A percentile compares a stretch with the other conserved stretches of the same genome.
Conservation (phyloP, 1,140 invertebrate species). For the Eupristina koningsbergeri region DNA sequence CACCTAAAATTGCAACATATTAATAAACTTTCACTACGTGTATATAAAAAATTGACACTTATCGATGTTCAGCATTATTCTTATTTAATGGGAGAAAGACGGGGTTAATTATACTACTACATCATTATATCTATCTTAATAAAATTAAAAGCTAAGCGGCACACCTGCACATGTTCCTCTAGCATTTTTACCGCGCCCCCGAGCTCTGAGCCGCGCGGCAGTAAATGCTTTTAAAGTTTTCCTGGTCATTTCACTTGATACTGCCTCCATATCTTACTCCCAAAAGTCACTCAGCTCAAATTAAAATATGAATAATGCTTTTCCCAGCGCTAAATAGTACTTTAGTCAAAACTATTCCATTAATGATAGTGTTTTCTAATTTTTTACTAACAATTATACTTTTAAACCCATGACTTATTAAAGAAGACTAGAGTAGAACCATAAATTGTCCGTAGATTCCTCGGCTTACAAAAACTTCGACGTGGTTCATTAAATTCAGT, state of each 20-base stretch:
- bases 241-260: background rate
- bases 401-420: too few relatives aligned
- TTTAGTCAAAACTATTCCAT: background rate
- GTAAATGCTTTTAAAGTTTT: background rate
- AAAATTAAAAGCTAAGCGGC: background rate
- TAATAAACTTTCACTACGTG: background rate
- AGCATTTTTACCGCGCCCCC: background rate
- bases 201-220: background rate
- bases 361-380: background rate
- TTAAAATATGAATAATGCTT: background rate
- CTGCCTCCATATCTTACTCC: background rate
- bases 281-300: background rate
- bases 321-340: background rate
- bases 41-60: background rate
- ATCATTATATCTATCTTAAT: background rate
- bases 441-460: background rate
- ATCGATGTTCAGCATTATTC: background rate
- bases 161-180: background rate
- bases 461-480: background rate
- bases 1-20: background rate
- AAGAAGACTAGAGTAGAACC: too few relatives aligned
- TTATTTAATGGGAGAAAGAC: background rate
- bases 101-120: background rate
- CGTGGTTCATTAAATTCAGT: background rate
- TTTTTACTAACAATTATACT: background rate